A percentile compares a stretch with the other conserved stretches of the same genome.
Evolutionary conservation across 30 jellyfish, hydroid and myxozoan genomes (phyloP).

Genomic region (Pseudorhiza aurosa): DNA sequence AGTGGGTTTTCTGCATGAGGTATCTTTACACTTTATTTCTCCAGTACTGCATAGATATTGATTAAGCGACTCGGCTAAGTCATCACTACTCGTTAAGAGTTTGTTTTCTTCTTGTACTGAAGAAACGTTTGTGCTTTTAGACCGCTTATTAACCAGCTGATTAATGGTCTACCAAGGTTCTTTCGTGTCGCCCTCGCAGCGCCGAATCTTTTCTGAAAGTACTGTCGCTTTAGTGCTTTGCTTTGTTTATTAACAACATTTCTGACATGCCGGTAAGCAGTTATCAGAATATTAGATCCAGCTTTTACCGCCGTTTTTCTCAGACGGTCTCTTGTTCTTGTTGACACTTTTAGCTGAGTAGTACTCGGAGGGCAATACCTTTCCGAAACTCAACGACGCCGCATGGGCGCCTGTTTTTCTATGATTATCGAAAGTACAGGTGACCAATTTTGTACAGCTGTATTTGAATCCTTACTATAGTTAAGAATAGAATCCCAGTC

Average conservation of each 20-base stretch:
- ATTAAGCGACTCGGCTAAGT: not conserved
- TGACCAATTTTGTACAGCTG: constrained; percentile 29
- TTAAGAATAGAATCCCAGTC: not conserved
- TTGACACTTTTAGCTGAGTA: constrained; percentile 14
- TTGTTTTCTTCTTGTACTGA: not conserved
- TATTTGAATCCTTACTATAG: constrained; percentile 5
- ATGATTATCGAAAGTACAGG: constrained; percentile 31
- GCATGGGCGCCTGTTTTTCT: constrained; percentile 53
- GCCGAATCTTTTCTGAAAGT: not conserved
- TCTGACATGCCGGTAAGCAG: not conserved
- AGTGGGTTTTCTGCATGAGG: constrained; percentile 7
- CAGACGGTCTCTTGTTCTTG: constrained; percentile 24
- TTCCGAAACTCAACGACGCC: constrained; percentile 11
- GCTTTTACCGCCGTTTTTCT: constrained; percentile 2
- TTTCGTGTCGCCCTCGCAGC: constrained; percentile 19
- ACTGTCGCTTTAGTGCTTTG: not conserved
- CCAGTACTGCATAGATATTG: constrained; percentile 4
- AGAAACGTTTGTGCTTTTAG: not conserved
- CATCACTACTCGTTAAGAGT: not conserved
- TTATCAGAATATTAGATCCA: constrained; percentile 8
- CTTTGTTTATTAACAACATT: not conserved
- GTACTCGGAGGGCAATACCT: constrained; percentile 27
- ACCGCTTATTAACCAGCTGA: constrained; percentile 4
- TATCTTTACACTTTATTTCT: constrained; percentile 3
- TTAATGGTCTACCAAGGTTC: constrained; percentile 15